Evolutionary conservation across 2,797 vertebrate genomes (phyloP).

Genomic region (Oceanodroma leucorhoa): DNA sequence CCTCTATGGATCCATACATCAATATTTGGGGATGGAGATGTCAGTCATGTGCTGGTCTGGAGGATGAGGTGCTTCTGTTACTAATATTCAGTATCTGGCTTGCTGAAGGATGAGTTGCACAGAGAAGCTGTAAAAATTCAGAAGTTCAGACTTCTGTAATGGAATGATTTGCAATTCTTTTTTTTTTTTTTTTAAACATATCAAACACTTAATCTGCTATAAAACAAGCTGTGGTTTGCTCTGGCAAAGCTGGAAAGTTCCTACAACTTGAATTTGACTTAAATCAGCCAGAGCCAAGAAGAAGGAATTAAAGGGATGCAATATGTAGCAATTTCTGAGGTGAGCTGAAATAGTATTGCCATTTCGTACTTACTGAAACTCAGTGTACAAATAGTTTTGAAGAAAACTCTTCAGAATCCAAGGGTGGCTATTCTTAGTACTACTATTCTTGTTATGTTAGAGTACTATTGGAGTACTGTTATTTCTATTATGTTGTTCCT

Average conservation of each 20-base stretch:
- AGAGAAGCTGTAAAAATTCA: not conserved
- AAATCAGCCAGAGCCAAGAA: not conserved
- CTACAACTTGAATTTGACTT: not conserved
- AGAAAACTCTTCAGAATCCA: not conserved
- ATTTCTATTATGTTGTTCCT: not conserved
- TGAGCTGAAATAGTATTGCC: not conserved
- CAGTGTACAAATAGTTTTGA: not conserved
- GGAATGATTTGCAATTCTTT: not conserved
- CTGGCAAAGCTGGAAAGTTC: not conserved
- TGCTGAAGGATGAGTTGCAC: not conserved
- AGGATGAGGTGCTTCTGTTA: not conserved
- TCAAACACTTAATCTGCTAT: not conserved
- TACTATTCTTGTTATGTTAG: not conserved
- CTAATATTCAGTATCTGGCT: not conserved
- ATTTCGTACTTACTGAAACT: not conserved
- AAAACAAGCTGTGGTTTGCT: not conserved
- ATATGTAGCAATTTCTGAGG: not conserved
- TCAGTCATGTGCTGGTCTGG: not conserved
- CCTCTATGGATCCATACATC: not conserved
- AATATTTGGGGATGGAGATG: not conserved
- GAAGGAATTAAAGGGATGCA: not conserved
- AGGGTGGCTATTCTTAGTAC: not conserved
- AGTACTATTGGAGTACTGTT: not conserved
- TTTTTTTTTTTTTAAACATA: not conserved
- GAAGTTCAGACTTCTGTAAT: not conserved